Percentiles rank a stretch among this genome's conserved stretches.
Conservation (phyloP, 2,888 invertebrate genomes). For the Erynnis tages region DNA sequence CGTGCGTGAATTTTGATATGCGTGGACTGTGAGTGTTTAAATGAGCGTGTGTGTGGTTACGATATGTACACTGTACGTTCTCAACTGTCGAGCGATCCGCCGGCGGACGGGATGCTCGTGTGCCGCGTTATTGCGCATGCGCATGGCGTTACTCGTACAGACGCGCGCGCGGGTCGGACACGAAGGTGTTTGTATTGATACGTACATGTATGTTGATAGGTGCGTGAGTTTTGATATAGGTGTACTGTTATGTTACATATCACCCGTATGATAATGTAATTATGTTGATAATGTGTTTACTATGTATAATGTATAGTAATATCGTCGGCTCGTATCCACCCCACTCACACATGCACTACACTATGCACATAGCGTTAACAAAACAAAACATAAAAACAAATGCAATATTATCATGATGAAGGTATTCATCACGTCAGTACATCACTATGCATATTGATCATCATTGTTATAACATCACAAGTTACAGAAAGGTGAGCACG, state of each 20-base stretch:
- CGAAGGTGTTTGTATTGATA: not conserved
- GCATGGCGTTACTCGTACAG: conserved; percentile 42
- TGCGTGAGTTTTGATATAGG: not conserved
- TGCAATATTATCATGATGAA: conserved; percentile 22
- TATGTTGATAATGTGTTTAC: too few species aligned
- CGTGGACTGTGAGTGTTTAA: not conserved
- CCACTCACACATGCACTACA: conserved; percentile 50
- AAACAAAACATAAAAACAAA: conserved; percentile 53
- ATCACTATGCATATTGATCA: conserved; percentile 29
- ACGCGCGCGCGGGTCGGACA: conserved; percentile 34
- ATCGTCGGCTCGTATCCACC: conserved; percentile 27
- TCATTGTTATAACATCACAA: conserved; percentile 8
- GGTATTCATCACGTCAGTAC: conserved; percentile 11
- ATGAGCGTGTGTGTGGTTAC: not conserved
- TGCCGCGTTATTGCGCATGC: conserved; percentile 78
- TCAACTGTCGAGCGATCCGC: too few species aligned
- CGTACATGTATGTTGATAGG: too few species aligned
- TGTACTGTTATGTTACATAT: too few species aligned
- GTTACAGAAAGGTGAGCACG: conserved; percentile 4
- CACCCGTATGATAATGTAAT: too few species aligned
- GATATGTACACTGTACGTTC: too few species aligned
- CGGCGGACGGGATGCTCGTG: conserved; percentile 66
- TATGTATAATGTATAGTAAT: not conserved
- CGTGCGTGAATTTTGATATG: too few species aligned
- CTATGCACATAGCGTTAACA: conserved; percentile 69